Base-by-base conservation (phyloP, 2,888 invertebrate species). In the Drosophila aldrichi region DNA sequence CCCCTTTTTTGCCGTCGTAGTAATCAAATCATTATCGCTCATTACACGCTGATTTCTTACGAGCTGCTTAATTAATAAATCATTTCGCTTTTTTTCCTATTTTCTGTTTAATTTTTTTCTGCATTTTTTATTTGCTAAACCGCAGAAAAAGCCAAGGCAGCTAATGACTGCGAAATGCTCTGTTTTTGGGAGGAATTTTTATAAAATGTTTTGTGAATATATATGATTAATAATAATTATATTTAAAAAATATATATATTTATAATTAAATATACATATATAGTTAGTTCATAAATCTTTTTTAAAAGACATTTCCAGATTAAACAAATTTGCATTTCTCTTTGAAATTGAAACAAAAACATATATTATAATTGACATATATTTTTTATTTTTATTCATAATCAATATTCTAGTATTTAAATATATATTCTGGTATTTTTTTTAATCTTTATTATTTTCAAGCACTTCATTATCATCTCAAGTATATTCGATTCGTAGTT, bases 1-100 rank as follows among this genome's bases (percentile, higher is more conserved):
- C 20, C 18, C 12, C 20, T n/a, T 14, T 18, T 65, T 79, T 77
- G 74, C 64, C 70, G 82, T 67, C 69, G 67, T 67, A 86, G 82
- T 85, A 85, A 88, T 83, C 88, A 79, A 82, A 82, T 83, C 81
- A 86, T 85, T 82, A 88, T 74, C 82, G 64, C 81, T 85, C 77
- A 85, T 88, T 88, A 82, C 88, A 61, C 68, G 49, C 61, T 69
- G 65, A 64, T 78, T 79, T 69, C 58, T 61, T 54, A 25, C 61
- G 61, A 74, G 70, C 74, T 77, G 74, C 70, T 73, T 87, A 82
- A 77, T 82, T 88, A 85, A 79, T 79, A 71, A 85, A 81, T 70
- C 83, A 85, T 77, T 88, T 70, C 36, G 49, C 68, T 51, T 70
- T 70, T 44, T 48, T 59, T 22, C 10, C n/a, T n/a, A n/a, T n/a